Evolutionary conservation across 2,888 invertebrate species (phyloP), one percentile per base, ranked within the genome.

Genomic region (Sinelater perroti): DNA sequence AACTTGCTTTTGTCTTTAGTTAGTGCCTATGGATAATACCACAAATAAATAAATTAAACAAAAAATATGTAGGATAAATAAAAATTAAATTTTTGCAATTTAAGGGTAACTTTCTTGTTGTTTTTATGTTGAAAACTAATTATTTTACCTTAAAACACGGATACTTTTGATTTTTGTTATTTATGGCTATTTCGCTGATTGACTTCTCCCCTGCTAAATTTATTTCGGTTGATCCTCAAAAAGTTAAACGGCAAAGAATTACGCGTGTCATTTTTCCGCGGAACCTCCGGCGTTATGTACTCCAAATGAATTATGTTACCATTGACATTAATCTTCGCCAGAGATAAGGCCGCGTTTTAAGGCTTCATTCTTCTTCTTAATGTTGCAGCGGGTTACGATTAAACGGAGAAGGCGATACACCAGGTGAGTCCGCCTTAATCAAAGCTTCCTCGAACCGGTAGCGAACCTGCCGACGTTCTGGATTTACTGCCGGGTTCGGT

Each of bases 401-500:
- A 50, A 44, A 50, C 31, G 18, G 10, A 44, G 49, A 42, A 20
- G 24, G 56, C 40, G 24, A 35, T 50, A 31, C 44, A 44, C 33
- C 40, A 45, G 65, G 46, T 55, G 36, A 50, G 38, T 51, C 51
- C 45, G 38, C 51, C 45, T 42, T 56, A 51, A 56, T 56, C 50
- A 51, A 33, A 51, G 51, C 20, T 53, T 21, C 45, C 21, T 47
- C 33, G 52, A 52, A 42, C 46, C 36, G 30, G 51, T 28, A 46
- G 61, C 38, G 62, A 59, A 66, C 60, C 62, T 64, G 68, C 60
- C 65, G 68, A 66, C 64, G 64, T 65, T 65, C 45, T 62, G 68
- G 66, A 67, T 68, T 67, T 65, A 67, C 65, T 64, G 65, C 63
- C 60, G 57, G 62, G 63, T 65, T 66, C 64, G 63, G 61, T 65